Conservation (phyloP, 2,888 invertebrate species). For the Pammene fasciana region DNA sequence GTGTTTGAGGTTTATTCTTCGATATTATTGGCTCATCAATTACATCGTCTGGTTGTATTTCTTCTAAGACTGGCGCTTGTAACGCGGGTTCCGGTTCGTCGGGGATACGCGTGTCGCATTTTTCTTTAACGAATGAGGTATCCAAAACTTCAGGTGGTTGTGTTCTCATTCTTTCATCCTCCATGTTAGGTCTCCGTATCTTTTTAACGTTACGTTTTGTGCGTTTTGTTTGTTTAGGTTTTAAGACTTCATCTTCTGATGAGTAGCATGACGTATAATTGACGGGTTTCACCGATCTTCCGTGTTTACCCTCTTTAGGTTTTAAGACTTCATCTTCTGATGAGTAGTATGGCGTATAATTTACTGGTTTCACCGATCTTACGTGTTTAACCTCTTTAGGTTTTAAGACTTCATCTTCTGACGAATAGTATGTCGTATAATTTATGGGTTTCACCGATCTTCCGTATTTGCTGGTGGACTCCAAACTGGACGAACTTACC, state of each 20-base stretch:
- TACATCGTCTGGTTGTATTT: constrained; percentile 46
- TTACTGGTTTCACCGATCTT: constrained; percentile 44
- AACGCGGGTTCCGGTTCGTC: constrained; percentile 51
- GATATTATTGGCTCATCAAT: constrained; percentile 36
- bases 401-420: constrained; percentile 47
- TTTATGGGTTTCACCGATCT: constrained; percentile 46
- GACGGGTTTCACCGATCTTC: constrained; percentile 43
- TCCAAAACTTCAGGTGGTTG: constrained; percentile 54
- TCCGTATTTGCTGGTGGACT: constrained; percentile 49
- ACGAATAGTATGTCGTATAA: constrained; percentile 46
- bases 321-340: constrained; percentile 48
- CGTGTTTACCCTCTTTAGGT: constrained; percentile 43
- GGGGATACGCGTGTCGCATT: constrained; percentile 35
- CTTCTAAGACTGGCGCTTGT: constrained; percentile 58
- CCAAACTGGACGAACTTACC: constrained; percentile 50
- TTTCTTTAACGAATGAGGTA: constrained; percentile 57
- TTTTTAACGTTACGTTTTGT: constrained; percentile 37
- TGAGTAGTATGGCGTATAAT: constrained; percentile 46
- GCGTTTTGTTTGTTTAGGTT: constrained; percentile 42
- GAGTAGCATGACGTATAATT: constrained; percentile 47
- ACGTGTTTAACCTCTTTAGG: constrained; percentile 42
- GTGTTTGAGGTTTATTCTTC: constrained; percentile 39
- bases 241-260: constrained; percentile 48
- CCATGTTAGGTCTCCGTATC: constrained; percentile 48
- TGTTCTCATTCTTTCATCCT: constrained; percentile 68